Base-by-base conservation (phyloP, 2,797 vertebrate species). In the Pseudomugil tenellus region DNA sequence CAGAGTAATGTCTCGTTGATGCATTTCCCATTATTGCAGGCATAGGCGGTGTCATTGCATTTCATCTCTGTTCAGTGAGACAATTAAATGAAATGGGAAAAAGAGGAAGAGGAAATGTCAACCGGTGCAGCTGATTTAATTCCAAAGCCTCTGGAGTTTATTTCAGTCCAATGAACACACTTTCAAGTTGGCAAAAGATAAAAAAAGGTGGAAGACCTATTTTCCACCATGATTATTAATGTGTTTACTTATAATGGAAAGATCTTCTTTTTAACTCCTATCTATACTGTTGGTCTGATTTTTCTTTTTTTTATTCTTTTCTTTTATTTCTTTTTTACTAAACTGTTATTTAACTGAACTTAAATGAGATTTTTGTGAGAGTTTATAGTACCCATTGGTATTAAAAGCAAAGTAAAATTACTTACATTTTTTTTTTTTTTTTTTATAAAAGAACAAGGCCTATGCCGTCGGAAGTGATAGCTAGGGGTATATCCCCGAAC, bases 11-110 rank as follows among this genome's bases (percentile, higher is more conserved):
- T 92, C 74, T 99, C 96, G 0, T 96, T 94, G 79, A 99, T 84
- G 49, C 98, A 99, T 61, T 93, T 95, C 31, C 95, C 95, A 0
- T 95, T 98, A 70, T 88, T 92, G 90, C 98, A 99, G 79, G 96
- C 86, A 70, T 96, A 97, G 10, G 94, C 84, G 0, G 96, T 96
- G 84, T 96, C 95, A 6, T 99, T 98, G 91, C 98, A 99, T 90
- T 95, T 97, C 92, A 95, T 96, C 84, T 97, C 98, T 99, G 93
- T 54, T 77, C 17, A 57, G 58, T 12, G 14, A 55, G 37, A 63
- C 10, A 61, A 37, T 52, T 37, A 21, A 72, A 67, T 55, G 43
- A 74, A 57, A 63, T 28, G n/a, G 41, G 43, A 21, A 59, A 72
- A 67, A 16, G 60, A 65, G 57, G 11, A 70, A 32, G 26, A 56